Conservation (phyloP, 2,113 vertebrate species). For the Prietella phreatophila region DNA sequence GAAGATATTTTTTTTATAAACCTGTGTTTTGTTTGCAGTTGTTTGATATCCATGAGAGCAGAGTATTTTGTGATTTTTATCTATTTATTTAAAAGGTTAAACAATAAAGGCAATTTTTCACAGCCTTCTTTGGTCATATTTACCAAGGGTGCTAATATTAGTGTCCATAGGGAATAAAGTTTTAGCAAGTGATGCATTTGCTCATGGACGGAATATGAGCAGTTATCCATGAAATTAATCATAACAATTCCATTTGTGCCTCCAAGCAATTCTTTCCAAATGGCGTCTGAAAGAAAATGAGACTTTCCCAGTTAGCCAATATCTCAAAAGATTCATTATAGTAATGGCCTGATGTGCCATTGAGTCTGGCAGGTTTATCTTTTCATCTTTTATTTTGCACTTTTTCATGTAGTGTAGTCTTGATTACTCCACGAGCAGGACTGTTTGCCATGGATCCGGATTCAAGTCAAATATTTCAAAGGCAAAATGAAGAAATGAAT, state of each 20-base stretch:
- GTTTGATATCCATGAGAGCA: no score
- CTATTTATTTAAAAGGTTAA: no score
- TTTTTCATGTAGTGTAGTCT: not conserved
- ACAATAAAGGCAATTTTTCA: no score
- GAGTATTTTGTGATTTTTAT: no score
- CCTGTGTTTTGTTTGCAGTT: no score
- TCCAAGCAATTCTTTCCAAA: conserved; percentile 3
- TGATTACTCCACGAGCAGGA: not conserved
- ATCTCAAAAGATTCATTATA: conserved; percentile 6
- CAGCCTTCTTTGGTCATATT: no score
- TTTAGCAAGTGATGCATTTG: not conserved
- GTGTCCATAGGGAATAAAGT: not conserved
- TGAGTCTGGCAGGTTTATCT: not conserved
- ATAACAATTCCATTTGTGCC: conserved; percentile 4
- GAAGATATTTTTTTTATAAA: no score
- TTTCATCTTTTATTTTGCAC: not conserved
- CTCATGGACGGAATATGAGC: not conserved
- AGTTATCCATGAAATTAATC: conserved; percentile 19
- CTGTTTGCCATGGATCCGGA: not conserved
- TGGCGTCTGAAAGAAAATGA: conserved; percentile 1
- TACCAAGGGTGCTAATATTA: no score
- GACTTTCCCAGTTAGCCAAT: not conserved
- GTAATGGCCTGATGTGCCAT: conserved; percentile 6
- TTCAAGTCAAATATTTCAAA: not conserved
- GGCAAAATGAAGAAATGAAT: not conserved